Evolutionary conservation across 2,113 vertebrate species (phyloP), one percentile per base, ranked within the genome.

Genomic region (Cygnus buccinator): DNA sequence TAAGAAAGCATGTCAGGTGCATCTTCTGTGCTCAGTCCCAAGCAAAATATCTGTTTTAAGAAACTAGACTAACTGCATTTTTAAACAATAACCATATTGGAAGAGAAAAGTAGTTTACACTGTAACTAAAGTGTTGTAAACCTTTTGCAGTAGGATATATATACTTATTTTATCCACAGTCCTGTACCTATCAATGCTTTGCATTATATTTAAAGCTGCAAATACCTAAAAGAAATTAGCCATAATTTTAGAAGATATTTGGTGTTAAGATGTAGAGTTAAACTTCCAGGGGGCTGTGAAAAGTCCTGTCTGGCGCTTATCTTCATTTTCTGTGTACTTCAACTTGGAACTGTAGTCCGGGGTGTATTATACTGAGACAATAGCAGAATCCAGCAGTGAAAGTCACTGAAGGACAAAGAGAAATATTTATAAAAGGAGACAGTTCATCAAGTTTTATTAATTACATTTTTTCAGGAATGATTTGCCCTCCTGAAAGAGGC

Each of bases 71-170:
- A 52, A 52, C 13, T 52, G 7, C 50, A 37, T 62, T 61, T 37
- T 20, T 5, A 48, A 70, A 28, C 3, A n/a, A 8, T 29, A 5
- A 77, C 15, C 46, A 41, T 48, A 3, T 3, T n/a, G 62, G 72
- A 21, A 54, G 37, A 52, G 54, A 1, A 1, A 26, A 37, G 15
- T 39, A 44, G 3, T 12, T 46, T 31, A n/a, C 8, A 59, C 50
- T 10, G 5, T 31, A 44, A 13, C 41, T 39, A 61, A 19, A 16
- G 11, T 0, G 0, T 2, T 3, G 9, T 10, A 0, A 26, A 46
- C 2, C 3, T 84, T n/a, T 35, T 58, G 35, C 29, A n/a, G 77
- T 13, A 35, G 63, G 3, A 13, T 26, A 14, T 26, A 16, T 23
- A 44, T 4, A 10, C 7, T 26, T 10, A 3, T 65, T 28, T 0